Base-by-base conservation (phyloP, 2,113 vertebrate genomes). In the Rhinolophus ferrumequinum region DNA sequence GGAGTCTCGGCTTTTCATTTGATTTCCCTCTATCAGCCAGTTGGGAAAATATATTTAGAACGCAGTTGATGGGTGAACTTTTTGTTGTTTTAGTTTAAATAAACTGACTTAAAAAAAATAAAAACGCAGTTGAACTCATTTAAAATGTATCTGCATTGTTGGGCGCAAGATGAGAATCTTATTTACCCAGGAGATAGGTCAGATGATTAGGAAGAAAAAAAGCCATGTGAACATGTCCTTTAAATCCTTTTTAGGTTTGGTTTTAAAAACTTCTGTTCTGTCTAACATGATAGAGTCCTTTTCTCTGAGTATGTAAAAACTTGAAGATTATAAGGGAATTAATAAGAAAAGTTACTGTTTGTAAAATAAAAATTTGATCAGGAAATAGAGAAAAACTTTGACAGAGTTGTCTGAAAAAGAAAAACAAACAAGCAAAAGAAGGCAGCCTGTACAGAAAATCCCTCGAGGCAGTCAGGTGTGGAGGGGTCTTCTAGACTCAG, bases 261-360 rank as follows among this genome's bases (percentile, higher is more conserved):
- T 67, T 93, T 95, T 60, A 82, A 84, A 95, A 93, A 47, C 30
- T 22, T 35, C 33, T 81, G 50, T 22, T 35, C 33, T 81, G 50
- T 64, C 88, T 62, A 75, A 93, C 66, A 47, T 19, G 21, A 60
- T 2, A 73, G 12, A 44, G 50, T 54, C n/a, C 14, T 38, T 94
- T 83, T 88, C 58, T 21, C 69, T 5, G 47, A 69, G 58, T 26
- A n/a, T 28, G 44, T 67, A 41, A 67, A 94, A 79, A 35, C 44
- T 47, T 8, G 28, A 38, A 35, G 60, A 28, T 38, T 21, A 19
- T 79, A 50, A 84, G 66, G 28, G 4, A 11, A n/a, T 21, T 56
- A 21, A 72, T 67, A 66, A 83, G 91, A 93, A 70, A 93, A 85
- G 72, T 30, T 60, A 38, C 66, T 93, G 90, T 88, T 85, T 94